Base-by-base conservation (phyloP, 2,797 vertebrate genomes). In the Limnodromus scolopaceus region DNA sequence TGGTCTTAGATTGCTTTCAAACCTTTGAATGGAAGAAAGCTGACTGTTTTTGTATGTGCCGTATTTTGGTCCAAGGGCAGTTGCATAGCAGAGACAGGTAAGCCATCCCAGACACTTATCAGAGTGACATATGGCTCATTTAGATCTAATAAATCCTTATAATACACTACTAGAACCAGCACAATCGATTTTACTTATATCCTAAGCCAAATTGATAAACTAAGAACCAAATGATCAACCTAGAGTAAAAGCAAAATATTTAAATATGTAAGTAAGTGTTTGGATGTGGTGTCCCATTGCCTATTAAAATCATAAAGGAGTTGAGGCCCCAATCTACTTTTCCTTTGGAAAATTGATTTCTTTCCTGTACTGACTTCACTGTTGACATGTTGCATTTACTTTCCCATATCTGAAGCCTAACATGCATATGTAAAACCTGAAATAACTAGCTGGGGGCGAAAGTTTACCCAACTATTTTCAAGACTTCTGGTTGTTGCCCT, bases 41-140 rank as follows among this genome's bases (percentile, higher is more conserved):
- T 55, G 6, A 3, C 5, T 54, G 8, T 0, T n/a, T 57, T 80
- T 34, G 0, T 12, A 13, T 28, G 11, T n/a, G 14, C 7, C 2
- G 6, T 46, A 5, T 84, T 68, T 71, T 2, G 0, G 6, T 48
- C 34, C 13, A 36, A 55, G 9, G 13, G 6, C 10, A 75, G 19
- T 22, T 54, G 24, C 23, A 34, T 4, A 45, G 13, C 12, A 49
- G 28, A 69, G 60, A 30, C 6, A 55, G 57, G 34, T 27, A 28
- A 36, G 10, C 43, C 27, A 66, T 24, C 18, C 34, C 10, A 68
- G 28, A 25, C 16, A 18, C 16, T 65, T 70, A 43, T 4, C 11
- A 63, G 55, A 72, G n/a, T 43, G 36, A 58, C 1, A 0, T 30
- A 24, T 25, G n/a, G 10, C 32, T 79, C 36, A 22, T 60, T 43